Base-by-base conservation (phyloP, 2,888 invertebrate genomes). In the Petrophora chlorosata region DNA sequence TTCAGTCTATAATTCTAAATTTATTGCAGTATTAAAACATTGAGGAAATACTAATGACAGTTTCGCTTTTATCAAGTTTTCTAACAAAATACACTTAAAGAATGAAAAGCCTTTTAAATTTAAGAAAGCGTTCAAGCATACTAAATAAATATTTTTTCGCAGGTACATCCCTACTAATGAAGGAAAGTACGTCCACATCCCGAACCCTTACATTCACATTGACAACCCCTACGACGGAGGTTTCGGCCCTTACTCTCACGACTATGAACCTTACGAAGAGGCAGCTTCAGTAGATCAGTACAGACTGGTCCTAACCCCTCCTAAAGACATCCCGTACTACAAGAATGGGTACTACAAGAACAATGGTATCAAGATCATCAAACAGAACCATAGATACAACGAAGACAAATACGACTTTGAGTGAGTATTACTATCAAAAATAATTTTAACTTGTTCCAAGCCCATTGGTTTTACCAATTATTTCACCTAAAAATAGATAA, bases 151-250 rank as follows among this genome's bases (percentile, higher is more conserved):
- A 59, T 56, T 53, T 59, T 19, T 66, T 57, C 41, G 44, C 66
- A 89, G 86, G 56, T 93, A 92, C 69, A 87, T 66, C 34, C 91
- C 91, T 2, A 69, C 73, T 17, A 68, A 91, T 44, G 90, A 89
- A 54, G 92, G 92, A 2, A 90, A 84, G 72, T 92, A 92, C 65
- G 68, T 89, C 17, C 93, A 93, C 61, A 67, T 88, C 43, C 91
- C 90, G 2, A 87, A 89, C 56, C 90, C 91, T 0, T 92, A 92
- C 72, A 81, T 86, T 48, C 93, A 93, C 59, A 61, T 86, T 19
- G 82, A 89, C 63, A 88, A 88, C 52, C 90, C 90, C 10, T 90
- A 90, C 59, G 86, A 75, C 30, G 88, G 89, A 9, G 89, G 87
- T 19, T 88, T 59, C 40, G 87, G 87, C 3, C 86, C 87, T 0